These are phyloP conservation scores for Perodicticus potto DNA, from an alignment of 2,797 vertebrate genomes.

Conservation along the genomic window DNA sequence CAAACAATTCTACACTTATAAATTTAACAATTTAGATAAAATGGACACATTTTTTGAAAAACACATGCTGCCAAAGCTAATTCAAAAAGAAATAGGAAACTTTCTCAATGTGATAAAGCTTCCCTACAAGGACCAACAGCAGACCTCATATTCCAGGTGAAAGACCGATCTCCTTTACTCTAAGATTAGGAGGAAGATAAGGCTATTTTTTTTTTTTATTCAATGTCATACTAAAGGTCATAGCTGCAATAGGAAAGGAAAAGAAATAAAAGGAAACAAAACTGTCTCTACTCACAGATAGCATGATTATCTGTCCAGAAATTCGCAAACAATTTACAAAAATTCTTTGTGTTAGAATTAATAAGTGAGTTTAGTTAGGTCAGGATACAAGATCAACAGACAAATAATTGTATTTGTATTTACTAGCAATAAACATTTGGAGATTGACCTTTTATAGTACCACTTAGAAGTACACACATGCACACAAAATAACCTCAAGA, in stretches of 20 bases:
- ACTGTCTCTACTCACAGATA: background rate
- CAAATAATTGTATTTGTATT: conserved; percentile 19
- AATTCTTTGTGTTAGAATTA: background rate
- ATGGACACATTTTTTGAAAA: background rate
- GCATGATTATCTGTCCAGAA: background rate
- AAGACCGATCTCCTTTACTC: background rate
- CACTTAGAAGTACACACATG: background rate
- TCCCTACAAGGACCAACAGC: background rate
- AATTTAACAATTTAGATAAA: background rate
- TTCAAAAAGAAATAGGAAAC: background rate
- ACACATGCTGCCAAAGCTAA: background rate
- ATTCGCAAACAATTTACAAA: background rate
- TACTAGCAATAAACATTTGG: background rate
- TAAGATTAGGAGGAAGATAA: background rate
- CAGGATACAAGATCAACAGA: background rate
- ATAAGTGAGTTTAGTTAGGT: background rate
- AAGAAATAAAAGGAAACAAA: background rate
- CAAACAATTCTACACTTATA: background rate
- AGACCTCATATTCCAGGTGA: background rate
- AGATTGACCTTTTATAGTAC: background rate
- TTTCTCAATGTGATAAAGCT: background rate
- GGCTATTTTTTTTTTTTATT: background rate
- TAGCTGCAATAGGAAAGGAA: background rate
- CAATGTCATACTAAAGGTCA: background rate
- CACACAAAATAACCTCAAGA: background rate